These are phyloP conservation scores for Bufo gargarizans DNA, from an alignment of 2,113 vertebrate species.

Conservation along the genomic window DNA sequence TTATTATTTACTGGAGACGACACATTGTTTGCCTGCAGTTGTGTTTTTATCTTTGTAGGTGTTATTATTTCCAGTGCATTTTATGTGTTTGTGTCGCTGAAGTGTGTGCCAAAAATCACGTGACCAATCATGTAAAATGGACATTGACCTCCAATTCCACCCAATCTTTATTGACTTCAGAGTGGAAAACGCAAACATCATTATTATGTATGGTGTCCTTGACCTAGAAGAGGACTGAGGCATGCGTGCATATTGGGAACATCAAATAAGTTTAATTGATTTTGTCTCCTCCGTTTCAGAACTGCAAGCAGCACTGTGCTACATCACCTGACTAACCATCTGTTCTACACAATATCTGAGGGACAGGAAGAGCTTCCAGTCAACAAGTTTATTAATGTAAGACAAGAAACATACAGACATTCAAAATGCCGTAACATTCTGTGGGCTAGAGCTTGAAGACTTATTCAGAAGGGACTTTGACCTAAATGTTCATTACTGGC, in stretches of 20 bases:
- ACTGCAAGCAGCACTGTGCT: constrained; percentile 59
- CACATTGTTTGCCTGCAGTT: neutral
- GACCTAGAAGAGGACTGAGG: neutral
- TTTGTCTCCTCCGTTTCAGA: constrained; percentile 35
- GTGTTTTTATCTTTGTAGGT: neutral
- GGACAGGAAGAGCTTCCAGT: constrained; percentile 81
- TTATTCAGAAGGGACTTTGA: neutral
- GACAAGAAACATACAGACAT: neutral
- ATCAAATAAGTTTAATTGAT: neutral
- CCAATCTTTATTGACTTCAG: neutral
- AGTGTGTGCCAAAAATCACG: neutral
- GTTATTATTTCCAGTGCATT: neutral
- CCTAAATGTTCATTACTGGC: neutral
- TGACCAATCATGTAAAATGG: neutral
- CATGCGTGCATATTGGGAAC: neutral
- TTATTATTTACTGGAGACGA: neutral
- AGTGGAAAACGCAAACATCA: neutral
- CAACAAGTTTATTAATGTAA: constrained; percentile 79
- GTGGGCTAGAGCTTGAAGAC: neutral
- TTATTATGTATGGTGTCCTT: neutral
- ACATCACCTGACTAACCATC: constrained; percentile 79
- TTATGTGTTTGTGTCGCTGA: neutral
- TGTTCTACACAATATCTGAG: constrained; percentile 85
- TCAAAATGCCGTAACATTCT: neutral
- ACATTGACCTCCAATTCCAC: neutral